Evolutionary conservation across 2,888 invertebrate genomes (phyloP), one percentile per base, ranked within the genome.

Genomic region (Halictus quadricinctus): DNA sequence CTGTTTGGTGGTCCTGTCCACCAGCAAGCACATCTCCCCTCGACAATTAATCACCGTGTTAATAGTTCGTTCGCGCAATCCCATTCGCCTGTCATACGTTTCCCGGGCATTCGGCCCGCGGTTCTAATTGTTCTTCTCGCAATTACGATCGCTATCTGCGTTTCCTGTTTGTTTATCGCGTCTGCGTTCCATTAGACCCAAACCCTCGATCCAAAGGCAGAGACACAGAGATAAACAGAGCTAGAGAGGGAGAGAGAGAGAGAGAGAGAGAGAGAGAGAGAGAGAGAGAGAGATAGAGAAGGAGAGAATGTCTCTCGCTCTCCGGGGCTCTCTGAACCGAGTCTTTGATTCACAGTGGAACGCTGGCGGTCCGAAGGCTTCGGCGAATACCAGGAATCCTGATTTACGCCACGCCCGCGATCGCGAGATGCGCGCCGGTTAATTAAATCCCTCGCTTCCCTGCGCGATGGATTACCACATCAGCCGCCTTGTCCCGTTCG

Each of bases 381-480:
- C 25, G 60, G 60, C 66, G 76, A 69, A 69, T 77, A 41, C 54
- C 77, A 70, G 54, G 77, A 70, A 77, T 77, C 54, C 70, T 77
- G 70, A 77, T 77, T 77, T 79, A 54, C 15, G n/a, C 79, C 74
- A 75, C 43, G 75, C 60, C 75, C 46, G 60, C 60, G 64, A 76
- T 76, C 54, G 69, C 54, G 41, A 43, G 36, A 66, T 48, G 29
- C 25, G 36, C 54, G 41, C 21, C 48, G 80, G 72, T 76, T 72
- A 72, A 76, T 72, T 60, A 72, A 74, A 80, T 76, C 75, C 72
- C 66, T n/a, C 76, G 73, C 8, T 15, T 29, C 69, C 36, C 54
- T 15, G 41, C 25, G 64, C 54, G 54, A 77, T 73, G 80, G 58
- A 64, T 80, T 69, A 81, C 79, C 64, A 66, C 79, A 79, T 79